A percentile compares a stretch with the other conserved stretches of the same genome.
phyloP scores from a whole-genome alignment of 1,140 invertebrate species.

The Periplaneta americana region DNA sequence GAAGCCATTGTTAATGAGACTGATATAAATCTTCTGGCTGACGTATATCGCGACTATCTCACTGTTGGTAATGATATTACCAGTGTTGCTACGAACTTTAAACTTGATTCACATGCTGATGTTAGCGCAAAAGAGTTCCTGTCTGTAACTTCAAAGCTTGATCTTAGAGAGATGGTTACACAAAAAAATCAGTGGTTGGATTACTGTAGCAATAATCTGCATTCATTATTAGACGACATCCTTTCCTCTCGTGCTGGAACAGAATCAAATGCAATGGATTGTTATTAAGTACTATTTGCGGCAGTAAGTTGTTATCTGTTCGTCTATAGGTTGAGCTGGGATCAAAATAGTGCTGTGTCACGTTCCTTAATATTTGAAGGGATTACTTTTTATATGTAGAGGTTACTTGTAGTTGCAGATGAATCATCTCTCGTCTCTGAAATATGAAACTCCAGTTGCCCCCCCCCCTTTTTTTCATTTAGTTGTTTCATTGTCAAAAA shows the following conservation, averaged over 20 bases:
- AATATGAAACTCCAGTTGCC: too few species aligned
- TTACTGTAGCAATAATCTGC: conserved; percentile 48
- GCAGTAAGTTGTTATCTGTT: too few species aligned
- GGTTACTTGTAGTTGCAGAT: too few species aligned
- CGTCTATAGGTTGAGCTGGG: too few species aligned
- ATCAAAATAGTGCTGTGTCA: too few species aligned
- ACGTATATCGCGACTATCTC: conserved; percentile 45
- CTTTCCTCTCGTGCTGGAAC: conserved; percentile 44
- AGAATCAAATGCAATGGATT: conserved; percentile 53
- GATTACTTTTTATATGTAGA: too few species aligned
- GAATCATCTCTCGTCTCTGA: too few species aligned
- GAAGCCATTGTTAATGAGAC: conserved; percentile 47
- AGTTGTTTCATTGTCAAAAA: too few species aligned
- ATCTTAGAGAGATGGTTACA: conserved; percentile 47
- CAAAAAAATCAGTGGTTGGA: conserved; percentile 51
- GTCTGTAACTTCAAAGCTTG: conserved; percentile 39
- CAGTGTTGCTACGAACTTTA: not conserved
- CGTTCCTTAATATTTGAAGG: too few species aligned
- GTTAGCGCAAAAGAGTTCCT: conserved; percentile 51
- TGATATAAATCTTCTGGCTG: conserved; percentile 51
- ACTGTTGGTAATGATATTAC: conserved; percentile 14
- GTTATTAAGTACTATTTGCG: too few species aligned
- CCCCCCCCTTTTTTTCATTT: too few species aligned
- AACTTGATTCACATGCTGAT: not conserved
- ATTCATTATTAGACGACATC: conserved; percentile 60